Base-by-base conservation (phyloP, 92 coral and sea anemone genomes). In the Virgularia gustaviana region DNA sequence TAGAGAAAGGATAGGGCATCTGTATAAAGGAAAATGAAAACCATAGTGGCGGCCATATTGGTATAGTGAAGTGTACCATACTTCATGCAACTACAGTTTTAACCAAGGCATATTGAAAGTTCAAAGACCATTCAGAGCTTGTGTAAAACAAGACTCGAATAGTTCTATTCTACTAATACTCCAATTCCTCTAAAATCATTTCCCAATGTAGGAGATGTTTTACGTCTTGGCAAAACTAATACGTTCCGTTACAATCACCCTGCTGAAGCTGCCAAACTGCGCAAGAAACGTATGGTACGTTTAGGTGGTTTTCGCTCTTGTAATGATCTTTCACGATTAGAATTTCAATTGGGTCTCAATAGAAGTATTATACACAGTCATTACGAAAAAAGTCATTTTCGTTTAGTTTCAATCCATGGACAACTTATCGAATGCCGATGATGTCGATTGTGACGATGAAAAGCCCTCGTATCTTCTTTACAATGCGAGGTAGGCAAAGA, bases 401-500 rank as follows among this genome's bases (percentile, higher is more conserved):
- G 16, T 54, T 52, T 45, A 94, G 99, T 89, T 82, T 38, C 96
- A 89, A 28, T 94, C 99, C 10, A 89, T 86, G 86, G 99, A 94
- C 55, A 94, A 94, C 76, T 86, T 94, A 28, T 91, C 90, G 18
- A 91, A 52, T 15, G 58, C 30, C 6, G 58, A 83, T 57, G 82
- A 89, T 15, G 68, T 80, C 0, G 80, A 70, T 15, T 92, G 89
- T 28, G 75, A 85, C 33, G 98, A 92, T 38, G 77, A 86, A 41
- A 86, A 87, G 12, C 99, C 99, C 0, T 89, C 99, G 0, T 94
- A 89, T 65, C 87, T 94, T 68, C 83, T 94, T 70, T 94, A 94
- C 80, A 94, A 94, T 38, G 99, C 99, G 6, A 96, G 99, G 99
- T 94, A 65, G 71, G n/a, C n/a, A n/a, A n/a, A n/a, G n/a, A n/a